A percentile compares a stretch with the other conserved stretches of the same genome.
Evolutionary conservation across 2,113 vertebrate genomes (phyloP).

Genomic region (Pluvialis apricaria): DNA sequence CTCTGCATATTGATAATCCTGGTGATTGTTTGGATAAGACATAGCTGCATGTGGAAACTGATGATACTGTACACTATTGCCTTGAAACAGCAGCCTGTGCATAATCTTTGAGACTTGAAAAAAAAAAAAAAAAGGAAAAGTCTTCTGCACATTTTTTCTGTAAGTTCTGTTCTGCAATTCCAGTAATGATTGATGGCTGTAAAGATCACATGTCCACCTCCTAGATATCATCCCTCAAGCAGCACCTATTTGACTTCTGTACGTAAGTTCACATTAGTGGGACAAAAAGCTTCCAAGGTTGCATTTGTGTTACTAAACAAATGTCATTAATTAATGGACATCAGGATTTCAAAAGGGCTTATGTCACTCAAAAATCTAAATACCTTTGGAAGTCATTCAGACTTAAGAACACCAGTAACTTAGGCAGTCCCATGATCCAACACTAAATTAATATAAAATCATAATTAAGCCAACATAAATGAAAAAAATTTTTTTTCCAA

Average conservation of each 20-base stretch:
- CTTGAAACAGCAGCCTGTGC: background rate
- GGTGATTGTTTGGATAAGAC: constrained; percentile 14
- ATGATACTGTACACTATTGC: background rate
- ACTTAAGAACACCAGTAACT: background rate
- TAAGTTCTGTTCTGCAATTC: background rate
- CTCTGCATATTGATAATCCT: background rate
- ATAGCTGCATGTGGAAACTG: background rate
- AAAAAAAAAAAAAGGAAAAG: background rate
- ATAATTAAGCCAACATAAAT: background rate
- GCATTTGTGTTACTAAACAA: background rate
- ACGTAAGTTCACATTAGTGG: background rate
- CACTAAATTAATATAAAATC: background rate
- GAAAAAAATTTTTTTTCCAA: background rate
- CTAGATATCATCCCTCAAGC: background rate
- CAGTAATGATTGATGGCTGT: background rate
- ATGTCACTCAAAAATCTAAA: background rate
- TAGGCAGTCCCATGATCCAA: background rate
- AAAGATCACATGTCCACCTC: accelerated
- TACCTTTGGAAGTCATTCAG: background rate
- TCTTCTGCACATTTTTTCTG: background rate
- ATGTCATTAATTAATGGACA: background rate
- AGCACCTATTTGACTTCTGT: background rate
- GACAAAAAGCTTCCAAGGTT: background rate
- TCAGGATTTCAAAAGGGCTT: background rate
- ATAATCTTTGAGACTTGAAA: background rate